Conservation (phyloP, 2,797 vertebrate species). For the Sparidentex hasta region DNA sequence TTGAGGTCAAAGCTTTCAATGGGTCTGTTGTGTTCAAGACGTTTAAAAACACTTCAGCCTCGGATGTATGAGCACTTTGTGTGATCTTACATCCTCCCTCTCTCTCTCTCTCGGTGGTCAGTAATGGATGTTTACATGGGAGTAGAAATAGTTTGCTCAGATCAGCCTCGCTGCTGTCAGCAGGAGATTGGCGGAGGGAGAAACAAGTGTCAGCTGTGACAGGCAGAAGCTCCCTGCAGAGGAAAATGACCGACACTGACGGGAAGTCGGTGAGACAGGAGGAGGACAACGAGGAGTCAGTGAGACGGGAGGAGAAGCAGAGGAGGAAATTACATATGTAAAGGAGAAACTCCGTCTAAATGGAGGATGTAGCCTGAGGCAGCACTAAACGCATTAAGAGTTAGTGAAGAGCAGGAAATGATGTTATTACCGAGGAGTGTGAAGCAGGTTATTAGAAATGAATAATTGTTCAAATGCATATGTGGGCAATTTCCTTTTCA, state of each 20-base stretch:
- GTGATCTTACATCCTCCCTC: neutral
- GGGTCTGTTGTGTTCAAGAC: conserved; percentile 40
- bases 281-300: neutral
- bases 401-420: conserved; percentile 1
- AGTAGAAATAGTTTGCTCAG: conserved; percentile 63
- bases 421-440: neutral
- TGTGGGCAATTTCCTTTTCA: conserved; percentile 47
- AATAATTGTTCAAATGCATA: conserved; percentile 61
- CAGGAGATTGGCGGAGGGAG: conserved; percentile 49
- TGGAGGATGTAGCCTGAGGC: conserved; percentile 60
- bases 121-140: conserved; percentile 69
- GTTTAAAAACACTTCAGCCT: conserved; percentile 40
- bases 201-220: conserved; percentile 55
- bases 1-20: conserved; percentile 64
- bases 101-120: conserved; percentile 12
- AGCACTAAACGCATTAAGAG: conserved; percentile 50
- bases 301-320: conserved; percentile 23
- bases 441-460: conserved; percentile 68
- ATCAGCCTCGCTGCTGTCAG: conserved; percentile 58
- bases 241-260: conserved; percentile 33
- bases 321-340: conserved; percentile 46
- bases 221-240: conserved; percentile 21
- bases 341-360: conserved; percentile 60
- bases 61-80: conserved; percentile 6
- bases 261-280: neutral